phyloP scores from a whole-genome alignment of 2,113 vertebrate genomes.

The Chrysochloris asiatica region DNA sequence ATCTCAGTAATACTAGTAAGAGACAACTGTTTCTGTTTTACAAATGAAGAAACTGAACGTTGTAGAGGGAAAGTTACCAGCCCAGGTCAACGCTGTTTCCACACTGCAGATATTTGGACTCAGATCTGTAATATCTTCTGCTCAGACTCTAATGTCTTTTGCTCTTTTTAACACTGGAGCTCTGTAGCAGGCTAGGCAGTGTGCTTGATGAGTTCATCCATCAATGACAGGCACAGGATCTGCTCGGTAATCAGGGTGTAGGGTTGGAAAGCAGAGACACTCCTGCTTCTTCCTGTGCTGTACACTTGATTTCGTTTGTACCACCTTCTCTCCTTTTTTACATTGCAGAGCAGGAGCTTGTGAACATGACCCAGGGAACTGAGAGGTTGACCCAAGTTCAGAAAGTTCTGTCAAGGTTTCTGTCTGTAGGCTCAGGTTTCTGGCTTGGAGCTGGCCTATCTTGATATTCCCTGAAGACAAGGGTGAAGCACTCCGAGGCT shows the following conservation, averaged over 20 bases:
- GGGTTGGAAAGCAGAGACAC: conserved; percentile 1
- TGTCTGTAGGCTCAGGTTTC: neutral
- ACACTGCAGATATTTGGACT: neutral
- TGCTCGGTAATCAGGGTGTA: neutral
- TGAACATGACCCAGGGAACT: neutral
- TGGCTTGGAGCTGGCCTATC: neutral
- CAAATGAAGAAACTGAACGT: neutral
- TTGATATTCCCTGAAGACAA: neutral
- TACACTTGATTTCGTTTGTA: conserved; percentile 12
- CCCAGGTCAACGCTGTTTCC: neutral
- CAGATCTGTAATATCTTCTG: neutral
- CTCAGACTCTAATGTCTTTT: neutral
- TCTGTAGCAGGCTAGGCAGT: neutral
- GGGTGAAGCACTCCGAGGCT: neutral
- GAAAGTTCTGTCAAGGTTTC: neutral
- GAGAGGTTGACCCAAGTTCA: neutral
- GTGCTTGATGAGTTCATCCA: neutral
- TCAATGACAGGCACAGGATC: conserved; percentile 43
- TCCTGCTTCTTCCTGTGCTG: neutral
- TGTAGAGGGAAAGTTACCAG: neutral
- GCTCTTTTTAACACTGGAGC: neutral
- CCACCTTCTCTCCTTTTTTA: neutral
- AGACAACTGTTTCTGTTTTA: neutral
- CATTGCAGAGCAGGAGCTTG: neutral
- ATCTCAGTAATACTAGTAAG: neutral